These are phyloP conservation scores for Rhadina sibilatrix DNA, from an alignment of 2,113 vertebrate species.

Conservation along the genomic window DNA sequence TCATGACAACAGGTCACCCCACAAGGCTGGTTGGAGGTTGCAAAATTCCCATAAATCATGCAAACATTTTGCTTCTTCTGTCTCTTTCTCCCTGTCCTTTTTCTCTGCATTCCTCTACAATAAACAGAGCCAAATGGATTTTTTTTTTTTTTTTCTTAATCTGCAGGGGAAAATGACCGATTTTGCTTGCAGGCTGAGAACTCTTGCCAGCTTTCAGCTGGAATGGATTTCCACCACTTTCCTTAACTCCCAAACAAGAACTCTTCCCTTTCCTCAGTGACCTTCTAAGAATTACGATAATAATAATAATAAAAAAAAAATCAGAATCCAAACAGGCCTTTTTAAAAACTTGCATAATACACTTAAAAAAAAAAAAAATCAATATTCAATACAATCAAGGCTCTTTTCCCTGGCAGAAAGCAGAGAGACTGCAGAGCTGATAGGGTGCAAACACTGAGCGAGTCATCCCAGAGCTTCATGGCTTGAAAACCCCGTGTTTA, in stretches of 20 bases:
- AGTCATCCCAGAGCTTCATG: not conserved
- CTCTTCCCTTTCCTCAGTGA: not conserved
- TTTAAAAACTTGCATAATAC: not conserved
- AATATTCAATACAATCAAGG: not conserved
- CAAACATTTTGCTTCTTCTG: not conserved
- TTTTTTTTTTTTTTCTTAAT: constrained; percentile 7
- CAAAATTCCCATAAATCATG: constrained; percentile 5
- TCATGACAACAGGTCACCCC: not conserved
- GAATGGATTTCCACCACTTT: constrained; percentile 8
- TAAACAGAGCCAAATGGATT: constrained; percentile 10
- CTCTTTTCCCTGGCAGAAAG: not conserved
- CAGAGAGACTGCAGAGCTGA: not conserved
- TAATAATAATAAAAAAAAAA: not conserved
- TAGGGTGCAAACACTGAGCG: not conserved
- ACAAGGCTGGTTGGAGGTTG: not conserved
- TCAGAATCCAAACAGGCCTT: not conserved
- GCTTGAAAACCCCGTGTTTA: not conserved
- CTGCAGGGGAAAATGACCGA: constrained; percentile 3
- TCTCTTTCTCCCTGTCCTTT: not conserved
- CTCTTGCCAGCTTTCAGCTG: not conserved
- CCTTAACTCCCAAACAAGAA: not conserved
- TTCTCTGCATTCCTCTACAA: not conserved
- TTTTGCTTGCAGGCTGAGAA: constrained; percentile 15
- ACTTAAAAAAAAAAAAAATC: not conserved
- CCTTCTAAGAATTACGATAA: not conserved